Evolutionary conservation across 2,888 invertebrate genomes (phyloP), one percentile per base, ranked within the genome.

Genomic region (Drosophila neonasuta): DNA sequence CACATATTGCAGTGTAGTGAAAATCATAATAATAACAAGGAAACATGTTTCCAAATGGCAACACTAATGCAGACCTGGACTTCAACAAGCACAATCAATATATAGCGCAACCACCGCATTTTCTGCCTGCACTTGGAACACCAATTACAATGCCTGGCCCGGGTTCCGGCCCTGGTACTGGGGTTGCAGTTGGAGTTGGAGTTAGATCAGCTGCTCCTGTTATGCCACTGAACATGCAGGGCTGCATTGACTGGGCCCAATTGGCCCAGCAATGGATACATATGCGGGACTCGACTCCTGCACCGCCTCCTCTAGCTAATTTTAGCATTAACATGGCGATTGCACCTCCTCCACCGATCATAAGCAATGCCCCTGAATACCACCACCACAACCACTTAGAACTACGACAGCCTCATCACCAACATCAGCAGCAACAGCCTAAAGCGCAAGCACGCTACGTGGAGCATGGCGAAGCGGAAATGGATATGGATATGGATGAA

Each of bases 261-360:
- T 92, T 99, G 86, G 98, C 98, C 29, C 97, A 98, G 89, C 98
- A 98, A 93, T 98, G 99, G 98, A 98, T 99, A 80, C 96, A 96
- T 90, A 97, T 97, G 97, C 97, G 97, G 24, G 89, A 90, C 59
- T 92, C 92, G 39, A 92, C 93, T 39, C n/a, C 72, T 51, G 59
- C 59, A 30, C 50, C 58, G 10, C 57, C 68, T 1, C 57, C 68
- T 1, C 13, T 68, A 6, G 61, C 74, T 66, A 74, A 76, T 74
- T 80, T 76, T 76, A 66, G 67, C 62, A 60, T 71, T 36, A 92
- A 93, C 39, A 91, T 93, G 44, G 92, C 93, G 7, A 92, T 93
- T 17, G 93, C 93, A 41, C 93, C 94, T 9, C 94, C 94, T 3
- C 92, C 94, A 0, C 88, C 90, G 7, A 80, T 91, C 24, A 89